These are phyloP conservation scores for Anniella stebbinsi DNA, from an alignment of 2,797 vertebrate species.

Conservation along the genomic window DNA sequence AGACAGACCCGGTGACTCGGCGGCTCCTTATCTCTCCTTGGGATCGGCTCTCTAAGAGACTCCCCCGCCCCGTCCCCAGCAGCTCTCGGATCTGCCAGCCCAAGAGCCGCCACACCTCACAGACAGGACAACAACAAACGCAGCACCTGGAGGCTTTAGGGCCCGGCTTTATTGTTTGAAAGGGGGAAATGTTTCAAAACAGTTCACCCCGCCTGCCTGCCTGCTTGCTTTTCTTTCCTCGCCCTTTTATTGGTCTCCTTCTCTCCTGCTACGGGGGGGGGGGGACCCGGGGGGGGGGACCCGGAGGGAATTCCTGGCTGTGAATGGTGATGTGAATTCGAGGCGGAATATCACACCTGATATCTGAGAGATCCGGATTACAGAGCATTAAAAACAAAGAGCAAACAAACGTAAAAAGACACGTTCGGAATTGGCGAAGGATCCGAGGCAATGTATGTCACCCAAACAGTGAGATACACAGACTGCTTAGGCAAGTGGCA, in stretches of 20 bases:
- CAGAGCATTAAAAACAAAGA: too few species aligned
- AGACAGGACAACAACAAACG: constrained; percentile 80
- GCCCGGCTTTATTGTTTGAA: constrained; percentile 75
- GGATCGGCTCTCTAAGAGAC: constrained; percentile 82
- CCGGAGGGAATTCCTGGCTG: not conserved
- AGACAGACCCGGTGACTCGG: constrained; percentile 85
- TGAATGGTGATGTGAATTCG: too few species aligned
- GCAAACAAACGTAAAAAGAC: not conserved
- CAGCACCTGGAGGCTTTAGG: constrained; percentile 79
- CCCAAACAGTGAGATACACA: not conserved
- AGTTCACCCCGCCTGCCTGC: constrained; percentile 19
- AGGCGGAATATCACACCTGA: not conserved
- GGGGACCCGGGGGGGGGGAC: too few species aligned
- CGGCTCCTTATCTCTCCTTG: constrained; percentile 85
- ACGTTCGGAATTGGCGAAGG: not conserved
- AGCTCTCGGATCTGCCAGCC: constrained; percentile 72
- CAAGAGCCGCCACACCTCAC: constrained; percentile 74
- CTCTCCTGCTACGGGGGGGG: not conserved
- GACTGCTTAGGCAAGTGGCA: not conserved
- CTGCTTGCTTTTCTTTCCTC: constrained; percentile 22
- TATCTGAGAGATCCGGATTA: not conserved
- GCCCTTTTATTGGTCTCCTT: not conserved
- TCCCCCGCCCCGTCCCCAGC: constrained; percentile 77
- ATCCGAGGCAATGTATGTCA: not conserved
- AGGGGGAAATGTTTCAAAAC: constrained; percentile 50